phyloP scores from a whole-genome alignment of 2,888 invertebrate genomes.

The Conus canariensis region DNA sequence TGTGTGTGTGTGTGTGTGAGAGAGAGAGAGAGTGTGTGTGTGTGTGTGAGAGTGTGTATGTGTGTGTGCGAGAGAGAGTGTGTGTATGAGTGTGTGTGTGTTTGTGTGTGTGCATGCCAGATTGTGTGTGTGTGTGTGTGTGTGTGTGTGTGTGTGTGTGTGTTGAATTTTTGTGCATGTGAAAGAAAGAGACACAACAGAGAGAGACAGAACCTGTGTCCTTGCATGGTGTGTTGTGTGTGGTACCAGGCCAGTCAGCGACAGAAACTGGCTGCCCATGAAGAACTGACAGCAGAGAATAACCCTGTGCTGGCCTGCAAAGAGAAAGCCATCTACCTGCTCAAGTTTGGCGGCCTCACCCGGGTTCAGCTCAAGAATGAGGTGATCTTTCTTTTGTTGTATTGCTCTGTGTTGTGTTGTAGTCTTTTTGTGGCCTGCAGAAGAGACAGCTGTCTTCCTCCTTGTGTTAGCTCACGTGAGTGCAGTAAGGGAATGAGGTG shows the following conservation, averaged over 20 bases:
- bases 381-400: slow-evolving; percentile 53
- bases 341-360: slow-evolving; percentile 76
- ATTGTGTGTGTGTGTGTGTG: not conserved
- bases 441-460: not conserved
- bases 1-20: not conserved
- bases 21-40: not conserved
- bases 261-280: slow-evolving; percentile 65
- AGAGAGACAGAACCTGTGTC: too few relatives aligned
- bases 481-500: too few relatives aligned
- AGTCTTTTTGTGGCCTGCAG: not conserved
- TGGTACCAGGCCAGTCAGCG: slow-evolving; percentile 63
- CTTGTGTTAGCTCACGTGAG: not conserved
- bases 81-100: too few relatives aligned
- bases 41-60: too few relatives aligned
- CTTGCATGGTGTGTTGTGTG: not conserved
- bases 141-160: not conserved
- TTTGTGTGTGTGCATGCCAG: too few relatives aligned
- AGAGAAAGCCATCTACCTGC: slow-evolving; percentile 71
- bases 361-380: slow-evolving; percentile 73
- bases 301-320: slow-evolving; percentile 37
- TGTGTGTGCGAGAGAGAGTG: too few relatives aligned
- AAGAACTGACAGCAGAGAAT: slow-evolving; percentile 64
- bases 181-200: too few relatives aligned
- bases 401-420: not conserved
- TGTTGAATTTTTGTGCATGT: too few relatives aligned